phyloP scores from a whole-genome alignment of 2,888 invertebrate genomes.

The Griposia aprilina region DNA sequence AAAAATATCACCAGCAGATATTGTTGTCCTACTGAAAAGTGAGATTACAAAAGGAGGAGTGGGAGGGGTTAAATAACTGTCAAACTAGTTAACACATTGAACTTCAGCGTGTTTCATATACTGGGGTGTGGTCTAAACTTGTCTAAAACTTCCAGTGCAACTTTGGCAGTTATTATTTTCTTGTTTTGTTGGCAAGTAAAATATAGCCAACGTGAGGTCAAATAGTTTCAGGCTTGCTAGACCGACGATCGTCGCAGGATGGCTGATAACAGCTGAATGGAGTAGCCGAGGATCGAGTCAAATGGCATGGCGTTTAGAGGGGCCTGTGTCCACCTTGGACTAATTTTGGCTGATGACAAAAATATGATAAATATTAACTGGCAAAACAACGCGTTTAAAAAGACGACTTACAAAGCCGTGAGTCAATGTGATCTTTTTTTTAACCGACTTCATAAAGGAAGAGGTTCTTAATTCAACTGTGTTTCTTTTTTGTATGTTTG shows the following conservation, averaged over 20 bases:
- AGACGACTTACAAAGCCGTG: background rate
- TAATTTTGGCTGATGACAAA: background rate
- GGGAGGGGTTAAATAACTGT: background rate
- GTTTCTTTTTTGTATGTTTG: no score
- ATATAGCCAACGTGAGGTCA: background rate
- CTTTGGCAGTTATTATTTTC: conserved; percentile 2
- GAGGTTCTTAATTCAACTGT: no score
- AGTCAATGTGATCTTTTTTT: no score
- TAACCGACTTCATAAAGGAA: no score
- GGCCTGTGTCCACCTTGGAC: background rate
- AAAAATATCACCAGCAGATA: background rate
- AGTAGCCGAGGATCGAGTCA: background rate
- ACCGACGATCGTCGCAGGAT: background rate
- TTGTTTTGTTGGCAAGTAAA: background rate
- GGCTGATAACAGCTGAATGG: background rate
- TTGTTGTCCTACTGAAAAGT: background rate
- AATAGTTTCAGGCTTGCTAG: background rate
- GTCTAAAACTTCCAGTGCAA: conserved; percentile 1
- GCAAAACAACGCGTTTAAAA: background rate
- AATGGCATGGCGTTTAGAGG: background rate
- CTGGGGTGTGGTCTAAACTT: background rate
- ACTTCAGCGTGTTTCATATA: background rate
- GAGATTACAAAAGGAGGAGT: background rate
- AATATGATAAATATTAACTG: background rate
- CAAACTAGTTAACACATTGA: background rate